These are phyloP conservation scores for Iselma pallidipennis DNA, from an alignment of 2,888 invertebrate species.

Conservation along the genomic window DNA sequence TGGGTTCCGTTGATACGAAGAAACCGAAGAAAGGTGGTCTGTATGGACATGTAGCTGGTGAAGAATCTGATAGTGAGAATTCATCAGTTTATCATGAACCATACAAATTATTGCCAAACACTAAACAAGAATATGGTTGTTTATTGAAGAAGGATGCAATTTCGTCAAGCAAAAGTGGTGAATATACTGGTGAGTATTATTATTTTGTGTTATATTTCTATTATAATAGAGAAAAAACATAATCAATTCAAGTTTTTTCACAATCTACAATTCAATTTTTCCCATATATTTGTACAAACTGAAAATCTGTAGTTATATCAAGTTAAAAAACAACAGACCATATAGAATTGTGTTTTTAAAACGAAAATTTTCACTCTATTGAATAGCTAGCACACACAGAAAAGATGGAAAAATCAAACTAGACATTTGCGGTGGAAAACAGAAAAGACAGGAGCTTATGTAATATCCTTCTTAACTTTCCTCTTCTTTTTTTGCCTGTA, in stretches of 20 bases:
- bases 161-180: constrained; percentile 59
- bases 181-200: constrained; percentile 57
- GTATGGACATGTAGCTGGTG: constrained; percentile 57
- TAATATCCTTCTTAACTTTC: constrained; percentile 14
- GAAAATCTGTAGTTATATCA: no score
- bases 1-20: constrained; percentile 49
- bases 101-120: constrained; percentile 59
- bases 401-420: no score
- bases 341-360: no score
- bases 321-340: no score
- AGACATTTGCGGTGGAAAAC: no score
- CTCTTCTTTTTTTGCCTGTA: background rate
- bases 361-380: no score
- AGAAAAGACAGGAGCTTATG: constrained; percentile 12
- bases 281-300: no score
- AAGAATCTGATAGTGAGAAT: constrained; percentile 62
- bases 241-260: no score
- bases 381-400: no score
- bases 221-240: no score
- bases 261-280: no score
- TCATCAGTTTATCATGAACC: constrained; percentile 63
- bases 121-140: constrained; percentile 59
- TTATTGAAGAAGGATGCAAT: constrained; percentile 58
- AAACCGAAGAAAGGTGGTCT: constrained; percentile 54
- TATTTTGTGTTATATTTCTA: no score